These are phyloP conservation scores for Rhodophaea formosa DNA, from an alignment of 2,888 invertebrate genomes.

Conservation along the genomic window DNA sequence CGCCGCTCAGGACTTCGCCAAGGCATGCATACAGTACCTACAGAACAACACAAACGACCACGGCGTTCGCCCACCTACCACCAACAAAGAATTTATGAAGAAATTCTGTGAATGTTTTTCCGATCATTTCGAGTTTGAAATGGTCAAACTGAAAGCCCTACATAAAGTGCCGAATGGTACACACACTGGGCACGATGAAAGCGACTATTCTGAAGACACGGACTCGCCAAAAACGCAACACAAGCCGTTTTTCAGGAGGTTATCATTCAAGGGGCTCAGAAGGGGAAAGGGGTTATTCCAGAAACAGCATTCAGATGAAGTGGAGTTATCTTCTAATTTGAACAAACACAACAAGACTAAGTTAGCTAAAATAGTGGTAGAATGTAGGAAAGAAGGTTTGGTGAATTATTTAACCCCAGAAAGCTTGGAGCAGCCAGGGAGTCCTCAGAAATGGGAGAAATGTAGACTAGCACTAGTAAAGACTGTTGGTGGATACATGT, in stretches of 20 bases:
- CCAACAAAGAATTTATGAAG: slow-evolving; percentile 89
- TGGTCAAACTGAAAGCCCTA: slow-evolving; percentile 74
- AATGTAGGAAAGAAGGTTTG: slow-evolving; percentile 95
- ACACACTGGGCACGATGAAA: slow-evolving; percentile 76
- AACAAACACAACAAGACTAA: slow-evolving; percentile 91
- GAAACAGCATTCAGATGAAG: slow-evolving; percentile 94
- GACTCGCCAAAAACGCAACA: slow-evolving; percentile 90
- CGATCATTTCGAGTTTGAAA: slow-evolving; percentile 91
- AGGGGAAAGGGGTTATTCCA: slow-evolving; percentile 91
- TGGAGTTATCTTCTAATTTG: slow-evolving; percentile 84
- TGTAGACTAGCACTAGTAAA: slow-evolving; percentile 95
- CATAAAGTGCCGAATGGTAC: slow-evolving; percentile 74
- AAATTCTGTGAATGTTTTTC: slow-evolving; percentile 92
- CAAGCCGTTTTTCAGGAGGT: slow-evolving; percentile 91
- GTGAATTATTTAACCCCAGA: slow-evolving; percentile 96
- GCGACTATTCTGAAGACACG: slow-evolving; percentile 89
- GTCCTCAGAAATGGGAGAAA: slow-evolving; percentile 96
- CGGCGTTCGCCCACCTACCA: slow-evolving; percentile 81
- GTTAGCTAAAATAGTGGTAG: slow-evolving; percentile 94
- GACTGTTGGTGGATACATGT: slow-evolving; percentile 95
- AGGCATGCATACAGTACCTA: slow-evolving; percentile 90
- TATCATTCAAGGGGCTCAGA: slow-evolving; percentile 93
- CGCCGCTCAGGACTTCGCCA: slow-evolving; percentile 93
- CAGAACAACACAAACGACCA: slow-evolving; percentile 85
- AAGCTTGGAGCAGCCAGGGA: slow-evolving; percentile 90